Evolutionary conservation across 2,113 vertebrate genomes (phyloP).

Genomic region (Sprattus sprattus): DNA sequence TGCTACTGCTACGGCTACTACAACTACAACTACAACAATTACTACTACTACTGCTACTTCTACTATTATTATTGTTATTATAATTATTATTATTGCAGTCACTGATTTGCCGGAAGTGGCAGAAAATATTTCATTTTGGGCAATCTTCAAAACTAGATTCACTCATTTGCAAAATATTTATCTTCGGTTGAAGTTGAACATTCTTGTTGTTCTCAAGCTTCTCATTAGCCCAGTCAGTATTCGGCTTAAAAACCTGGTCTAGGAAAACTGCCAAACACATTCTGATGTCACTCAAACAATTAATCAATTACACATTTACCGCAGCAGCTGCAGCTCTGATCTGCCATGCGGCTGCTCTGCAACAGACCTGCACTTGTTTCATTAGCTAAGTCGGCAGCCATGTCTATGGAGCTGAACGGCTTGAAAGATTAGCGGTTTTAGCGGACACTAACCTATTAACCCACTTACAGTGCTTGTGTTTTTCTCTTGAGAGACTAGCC

Average conservation of each 20-base stretch:
- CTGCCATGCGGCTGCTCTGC: background rate
- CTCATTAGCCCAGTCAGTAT: background rate
- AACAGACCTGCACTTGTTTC: background rate
- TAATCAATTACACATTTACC: conserved; percentile 3
- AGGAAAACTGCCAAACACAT: background rate
- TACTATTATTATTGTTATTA: background rate
- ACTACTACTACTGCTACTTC: background rate
- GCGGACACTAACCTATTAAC: conserved; percentile 15
- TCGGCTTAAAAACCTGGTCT: background rate
- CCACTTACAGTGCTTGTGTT: background rate
- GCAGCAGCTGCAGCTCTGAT: background rate
- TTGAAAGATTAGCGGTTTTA: conserved; percentile 30
- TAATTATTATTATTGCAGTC: no score
- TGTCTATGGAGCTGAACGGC: conserved; percentile 1
- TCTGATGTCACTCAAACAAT: background rate
- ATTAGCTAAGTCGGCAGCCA: background rate
- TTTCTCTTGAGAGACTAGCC: conserved; percentile 16
- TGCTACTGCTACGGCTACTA: no score
- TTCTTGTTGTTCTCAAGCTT: no score
- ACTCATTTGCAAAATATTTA: background rate
- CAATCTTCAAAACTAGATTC: no score
- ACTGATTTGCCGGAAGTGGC: no score
- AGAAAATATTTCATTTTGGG: no score
- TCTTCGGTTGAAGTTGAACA: background rate
- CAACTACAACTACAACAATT: no score